Evolutionary conservation across 1,140 invertebrate species (phyloP).

Genomic region (Habropoda laboriosa): DNA sequence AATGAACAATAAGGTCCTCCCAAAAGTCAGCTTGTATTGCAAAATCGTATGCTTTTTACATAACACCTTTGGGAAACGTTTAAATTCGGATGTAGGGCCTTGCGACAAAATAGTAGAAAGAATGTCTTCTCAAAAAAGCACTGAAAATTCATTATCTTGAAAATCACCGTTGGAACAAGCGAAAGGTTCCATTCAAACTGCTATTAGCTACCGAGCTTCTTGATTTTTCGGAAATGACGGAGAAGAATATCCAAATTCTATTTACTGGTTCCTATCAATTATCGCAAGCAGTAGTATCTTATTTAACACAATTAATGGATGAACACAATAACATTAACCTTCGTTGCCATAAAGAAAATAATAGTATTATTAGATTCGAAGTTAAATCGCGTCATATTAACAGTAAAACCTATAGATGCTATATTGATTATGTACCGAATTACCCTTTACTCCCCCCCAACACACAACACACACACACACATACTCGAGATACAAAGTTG

Average conservation of each 20-base stretch:
- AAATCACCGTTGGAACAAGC: too few species aligned
- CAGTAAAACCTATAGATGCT: background rate
- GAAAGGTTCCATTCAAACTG: background rate
- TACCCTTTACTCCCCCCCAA: too few species aligned
- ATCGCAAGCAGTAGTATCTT: conserved; percentile 14
- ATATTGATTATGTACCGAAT: background rate
- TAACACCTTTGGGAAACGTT: background rate
- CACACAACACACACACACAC: too few species aligned
- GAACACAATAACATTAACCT: background rate
- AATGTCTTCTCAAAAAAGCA: background rate
- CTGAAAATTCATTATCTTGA: background rate
- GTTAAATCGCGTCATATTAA: background rate
- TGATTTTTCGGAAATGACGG: conserved; percentile 34
- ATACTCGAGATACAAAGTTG: too few species aligned
- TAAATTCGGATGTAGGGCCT: conserved; percentile 14
- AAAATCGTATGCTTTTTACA: background rate
- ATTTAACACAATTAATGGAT: conserved; percentile 33
- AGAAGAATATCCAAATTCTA: conserved; percentile 18
- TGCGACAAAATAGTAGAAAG: background rate
- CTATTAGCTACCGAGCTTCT: background rate
- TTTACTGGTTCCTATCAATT: conserved; percentile 34
- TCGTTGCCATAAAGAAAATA: too few species aligned
- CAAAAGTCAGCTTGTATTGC: background rate
- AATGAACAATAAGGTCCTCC: background rate
- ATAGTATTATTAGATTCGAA: conserved; percentile 34